These are phyloP conservation scores for Capreolus pygargus DNA, from an alignment of 2,113 vertebrate genomes.

Conservation along the genomic window DNA sequence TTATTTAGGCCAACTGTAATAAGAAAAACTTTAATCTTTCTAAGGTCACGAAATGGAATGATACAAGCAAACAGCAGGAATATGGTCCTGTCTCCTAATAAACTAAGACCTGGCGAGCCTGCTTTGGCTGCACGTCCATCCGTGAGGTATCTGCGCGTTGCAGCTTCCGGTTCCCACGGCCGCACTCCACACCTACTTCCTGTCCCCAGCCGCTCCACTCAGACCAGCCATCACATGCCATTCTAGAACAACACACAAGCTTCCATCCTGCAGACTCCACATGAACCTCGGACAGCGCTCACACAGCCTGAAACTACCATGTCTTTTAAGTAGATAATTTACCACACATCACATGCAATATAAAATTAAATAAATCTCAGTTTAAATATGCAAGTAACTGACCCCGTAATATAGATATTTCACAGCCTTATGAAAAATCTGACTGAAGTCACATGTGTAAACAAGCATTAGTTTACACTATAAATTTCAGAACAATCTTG, in stretches of 20 bases:
- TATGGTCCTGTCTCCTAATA: fast-evolving
- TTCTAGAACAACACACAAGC: not conserved
- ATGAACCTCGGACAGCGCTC: fast-evolving
- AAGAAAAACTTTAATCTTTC: not conserved
- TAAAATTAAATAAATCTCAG: not conserved
- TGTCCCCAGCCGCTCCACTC: not conserved
- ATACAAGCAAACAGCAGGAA: fast-evolving
- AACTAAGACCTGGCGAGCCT: fast-evolving
- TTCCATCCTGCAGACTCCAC: fast-evolving
- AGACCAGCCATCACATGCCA: not conserved
- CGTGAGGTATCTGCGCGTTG: fast-evolving
- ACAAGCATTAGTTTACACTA: not conserved
- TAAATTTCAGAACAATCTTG: not conserved
- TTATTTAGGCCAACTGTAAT: not conserved
- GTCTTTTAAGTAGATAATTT: not conserved
- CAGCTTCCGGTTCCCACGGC: fast-evolving
- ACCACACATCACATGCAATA: fast-evolving
- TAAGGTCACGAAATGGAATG: not conserved
- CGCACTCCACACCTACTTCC: not conserved
- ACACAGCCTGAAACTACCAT: fast-evolving
- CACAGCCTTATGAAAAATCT: not conserved
- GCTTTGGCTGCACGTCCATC: fast-evolving
- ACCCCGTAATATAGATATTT: fast-evolving
- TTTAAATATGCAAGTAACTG: not conserved
- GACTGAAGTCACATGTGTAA: not conserved